Evolutionary conservation across 2,888 invertebrate genomes (phyloP), one percentile per base, ranked within the genome.

Genomic region (Ctena decussata): DNA sequence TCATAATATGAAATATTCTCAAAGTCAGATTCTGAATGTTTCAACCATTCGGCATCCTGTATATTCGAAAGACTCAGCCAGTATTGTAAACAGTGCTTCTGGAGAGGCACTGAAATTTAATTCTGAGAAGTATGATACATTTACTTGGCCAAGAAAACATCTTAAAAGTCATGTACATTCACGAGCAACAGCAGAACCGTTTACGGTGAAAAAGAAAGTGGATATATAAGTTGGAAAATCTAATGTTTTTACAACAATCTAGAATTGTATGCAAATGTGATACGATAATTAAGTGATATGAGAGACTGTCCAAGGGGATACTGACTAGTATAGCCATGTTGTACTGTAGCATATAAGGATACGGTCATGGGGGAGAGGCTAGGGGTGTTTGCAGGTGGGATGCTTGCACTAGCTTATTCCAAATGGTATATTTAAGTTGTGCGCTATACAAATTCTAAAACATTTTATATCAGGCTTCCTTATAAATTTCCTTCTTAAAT

Each of bases 101-200:
- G 73, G 77, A 2, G 44, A 41, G 15, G 88, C 90, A 32, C 80
- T 90, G 8, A 90, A 89, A 69, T 85, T 82, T 2, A 89, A 86
- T 35, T 86, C 92, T 24, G 89, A 90, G 5, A 91, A 92, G 6
- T 94, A 91, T 80, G 93, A 93, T 84, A 90, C 92, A 12, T 93
- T 92, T 27, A 94, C 94, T 0, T 94, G 94, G 94, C 94, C 94
- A 18, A 82, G 93, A 39, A 94, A 94, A 85, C 91, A 91, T 37
- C 90, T 91, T 72, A 92, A 93, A 76, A 78, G 91, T 57, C 90
- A 91, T 12, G 69, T 77, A 27, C 80, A 85, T 21, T 82, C 85
- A 8, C 80, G 88, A 46, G 92, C 93, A 30, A 94, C 93, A 35
- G 91, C 92, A 8, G 94, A 93, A 75, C 94, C 93, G 1, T 94